A percentile compares a stretch with the other conserved stretches of the same genome.
These are phyloP conservation scores for Myripristis murdjan DNA, from an alignment of 2,797 vertebrate genomes.

Conservation along the genomic window DNA sequence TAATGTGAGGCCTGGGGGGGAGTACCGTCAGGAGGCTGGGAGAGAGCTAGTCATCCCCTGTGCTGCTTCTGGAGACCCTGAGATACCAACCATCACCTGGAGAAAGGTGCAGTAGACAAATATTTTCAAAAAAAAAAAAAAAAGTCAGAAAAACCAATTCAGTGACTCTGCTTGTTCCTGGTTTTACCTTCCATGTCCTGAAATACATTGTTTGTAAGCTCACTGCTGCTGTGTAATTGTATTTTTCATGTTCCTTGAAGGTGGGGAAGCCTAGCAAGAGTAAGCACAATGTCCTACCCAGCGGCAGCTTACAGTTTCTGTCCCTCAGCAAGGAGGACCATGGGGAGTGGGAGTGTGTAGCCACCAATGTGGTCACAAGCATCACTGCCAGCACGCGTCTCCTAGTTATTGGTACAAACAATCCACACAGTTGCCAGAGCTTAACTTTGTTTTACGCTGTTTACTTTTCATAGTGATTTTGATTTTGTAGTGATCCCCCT, in stretches of 20 bases:
- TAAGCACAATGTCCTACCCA: conserved; percentile 97
- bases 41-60: conserved; percentile 99
- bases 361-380: conserved; percentile 98
- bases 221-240: conserved; percentile 3
- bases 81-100: conserved; percentile 97
- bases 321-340: conserved; percentile 99
- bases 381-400: conserved; percentile 99
- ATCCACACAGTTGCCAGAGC: conserved; percentile 13
- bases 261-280: conserved; percentile 99
- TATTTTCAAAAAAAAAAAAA: background rate
- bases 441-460: conserved; percentile 18
- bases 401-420: conserved; percentile 93
- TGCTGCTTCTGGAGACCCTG: conserved; percentile 97
- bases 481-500: conserved; percentile 28
- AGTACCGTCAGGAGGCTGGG: conserved; percentile 99
- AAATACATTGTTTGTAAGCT: background rate
- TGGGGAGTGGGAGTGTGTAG: conserved; percentile 99
- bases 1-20: conserved; percentile 99
- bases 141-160: background rate
- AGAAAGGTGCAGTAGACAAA: conserved; percentile 91
- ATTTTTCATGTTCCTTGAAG: conserved; percentile 77
- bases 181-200: no score
- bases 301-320: conserved; percentile 96
- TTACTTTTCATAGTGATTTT: conserved; percentile 16
- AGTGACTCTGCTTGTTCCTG: no score